Evolutionary conservation across 1,140 invertebrate genomes (phyloP), one percentile per base, ranked within the genome.

Genomic region (Riptortus pedestris): DNA sequence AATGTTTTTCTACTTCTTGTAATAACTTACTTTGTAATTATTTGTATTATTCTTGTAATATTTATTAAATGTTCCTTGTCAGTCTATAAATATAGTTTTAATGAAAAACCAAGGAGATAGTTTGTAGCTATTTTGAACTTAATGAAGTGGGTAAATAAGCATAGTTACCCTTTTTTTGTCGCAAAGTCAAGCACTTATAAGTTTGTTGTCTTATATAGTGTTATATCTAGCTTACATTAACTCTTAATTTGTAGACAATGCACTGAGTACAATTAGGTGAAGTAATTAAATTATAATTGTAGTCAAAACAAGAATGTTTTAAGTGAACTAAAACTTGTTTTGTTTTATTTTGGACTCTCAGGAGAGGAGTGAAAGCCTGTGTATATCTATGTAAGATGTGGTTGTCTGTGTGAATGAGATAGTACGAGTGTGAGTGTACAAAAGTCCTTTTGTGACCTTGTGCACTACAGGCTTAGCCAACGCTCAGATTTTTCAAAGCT

Each of bases 261-360:
- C 57, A 59, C 57, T 59, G 57, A 59, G 57, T 59, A 59, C 57
- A 59, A 59, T 59, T 59, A 33, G 51, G 51, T 12, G 18, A 59
- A 18, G 22, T 59, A 59, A 59, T 59, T 51, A 59, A 59, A 59
- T 59, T 29, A 59, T 33, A 59, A 33, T 51, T 59, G 57, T 59
- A 59, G 57, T 55, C 51, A 55, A 55, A 55, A 5, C n/a, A 47
- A 55, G 24, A 18, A 55, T 24, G 51, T 55, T 55, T 55, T 55
- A 55, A 55, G 2, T 55, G 16, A 55, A 55, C 11, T 16, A 55
- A 55, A 14, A 7, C 14, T 5, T 38, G 5, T 38, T 38, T 14
- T 38, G 31, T 38, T 38, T 38, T 38, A 14, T 38, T 38, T 38
- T 38, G 31, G 5, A 7, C 31, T 38, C 14, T 7, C 31, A 38